phyloP scores from a whole-genome alignment of 2,797 vertebrate species.

The Momotus momota region DNA sequence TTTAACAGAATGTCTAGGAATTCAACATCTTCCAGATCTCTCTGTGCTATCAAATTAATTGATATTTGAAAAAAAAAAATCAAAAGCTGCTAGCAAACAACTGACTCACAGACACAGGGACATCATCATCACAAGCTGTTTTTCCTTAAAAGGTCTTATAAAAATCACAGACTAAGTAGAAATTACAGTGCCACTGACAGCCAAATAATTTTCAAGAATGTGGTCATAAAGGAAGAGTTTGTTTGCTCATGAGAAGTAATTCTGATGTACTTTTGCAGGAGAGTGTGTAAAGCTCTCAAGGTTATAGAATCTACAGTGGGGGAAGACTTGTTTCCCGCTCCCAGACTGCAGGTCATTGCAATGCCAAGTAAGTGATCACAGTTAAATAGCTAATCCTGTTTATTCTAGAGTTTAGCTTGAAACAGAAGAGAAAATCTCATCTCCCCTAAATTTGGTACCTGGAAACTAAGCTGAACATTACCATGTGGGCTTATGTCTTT shows the following conservation, averaged over 20 bases:
- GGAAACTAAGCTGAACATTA: not conserved
- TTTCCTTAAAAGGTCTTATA: slow-evolving; percentile 26
- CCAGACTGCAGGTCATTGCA: not conserved
- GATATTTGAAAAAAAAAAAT: slow-evolving; percentile 16
- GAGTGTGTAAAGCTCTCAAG: not conserved
- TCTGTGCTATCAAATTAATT: not conserved
- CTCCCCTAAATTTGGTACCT: not conserved
- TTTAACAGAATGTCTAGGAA: not conserved
- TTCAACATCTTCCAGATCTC: not conserved
- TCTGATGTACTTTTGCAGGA: not conserved
- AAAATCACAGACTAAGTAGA: not conserved
- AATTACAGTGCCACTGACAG: not conserved
- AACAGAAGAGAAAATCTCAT: slow-evolving; percentile 5
- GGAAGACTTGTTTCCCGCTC: not conserved
- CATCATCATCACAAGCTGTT: not conserved
- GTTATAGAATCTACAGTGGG: not conserved
- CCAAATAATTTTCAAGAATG: not conserved
- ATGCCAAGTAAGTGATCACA: not conserved
- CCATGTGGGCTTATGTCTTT: not conserved
- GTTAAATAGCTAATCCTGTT: not conserved
- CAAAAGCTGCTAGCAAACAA: not conserved
- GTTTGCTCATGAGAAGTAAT: not conserved
- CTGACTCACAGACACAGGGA: not conserved
- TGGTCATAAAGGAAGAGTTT: not conserved
- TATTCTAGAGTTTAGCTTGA: not conserved